Evolutionary conservation across 2,797 vertebrate genomes (phyloP), one percentile per base, ranked within the genome.

Genomic region (Macropodus opercularis): DNA sequence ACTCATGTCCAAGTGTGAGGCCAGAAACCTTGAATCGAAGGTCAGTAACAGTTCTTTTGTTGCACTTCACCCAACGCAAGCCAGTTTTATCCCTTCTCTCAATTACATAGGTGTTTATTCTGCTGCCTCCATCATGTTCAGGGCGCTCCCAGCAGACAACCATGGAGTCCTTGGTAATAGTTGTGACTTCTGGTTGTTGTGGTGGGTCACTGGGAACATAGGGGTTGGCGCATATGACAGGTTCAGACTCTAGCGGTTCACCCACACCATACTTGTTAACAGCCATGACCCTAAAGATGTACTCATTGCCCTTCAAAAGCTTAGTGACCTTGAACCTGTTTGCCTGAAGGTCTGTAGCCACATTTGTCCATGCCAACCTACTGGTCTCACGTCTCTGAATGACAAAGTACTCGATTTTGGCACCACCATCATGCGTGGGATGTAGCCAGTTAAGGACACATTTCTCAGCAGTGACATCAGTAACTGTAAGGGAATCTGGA

Each of bases 341-440:
- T 32, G 96, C 89, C 66, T 95, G 95, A 79, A 98, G 93, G 71
- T 99, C 96, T 65, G 96, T 90, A 51, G 95, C 94, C 61, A 98
- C 97, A 62, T 93, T 94, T 85, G 97, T 99, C 98, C 98, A 99
- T 11, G 96, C 95, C 84, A 99, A 79, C 84, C 97, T 94, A 81
- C 97, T 98, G 59, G 98, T 99, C 91, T 99, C 98, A 80, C 96
- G 95, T 81, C 89, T 98, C 90, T 99, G 96, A 87, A 99, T 94
- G 40, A 98, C 80, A 24, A 98, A 99, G 87, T 98, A 92, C 34
- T 98, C 95, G 72, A 99, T 98, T 79, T 95, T 96, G 72, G 96
- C 95, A 76, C 98, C 98, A 54, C 98, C 98, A 63, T 99, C 97
- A 72, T 98, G 96, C 71, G 92, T 64, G 44, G 98, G 98, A 78